Evolutionary conservation across 2,888 invertebrate species (phyloP), one percentile per base, ranked within the genome.

Genomic region (Acleris laterana): DNA sequence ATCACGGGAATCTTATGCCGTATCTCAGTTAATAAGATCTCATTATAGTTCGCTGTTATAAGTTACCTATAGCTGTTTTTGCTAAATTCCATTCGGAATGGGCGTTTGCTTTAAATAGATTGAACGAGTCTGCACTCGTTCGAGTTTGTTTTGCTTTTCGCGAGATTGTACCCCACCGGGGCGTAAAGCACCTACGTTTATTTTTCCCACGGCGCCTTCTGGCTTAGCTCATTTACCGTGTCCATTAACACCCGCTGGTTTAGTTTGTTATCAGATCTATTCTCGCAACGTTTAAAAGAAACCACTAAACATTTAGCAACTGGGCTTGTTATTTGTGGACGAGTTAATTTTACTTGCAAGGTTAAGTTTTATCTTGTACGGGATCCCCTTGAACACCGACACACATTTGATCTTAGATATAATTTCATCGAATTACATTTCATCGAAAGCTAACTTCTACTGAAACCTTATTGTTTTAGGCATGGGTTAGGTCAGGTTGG

Each of bases 221-320:
- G 93, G 89, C 87, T 90, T 89, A 66, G 77, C 91, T 85, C 94
- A 94, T 73, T 94, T 94, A 60, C 80, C 89, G 64, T 92, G 89
- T 85, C 93, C 94, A 83, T 94, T 94, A 85, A 89, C 93, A 72
- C 81, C 77, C 72, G 78, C 80, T 77, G 81, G 82, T 86, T 87
- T 87, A 84, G 79, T 84, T 87, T 82, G 78, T 77, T 74, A 77
- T 73, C 76, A 72, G 72, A 72, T 74, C 72, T 86, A 78, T 86
- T 84, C 84, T 82, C 75, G 78, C 52, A 28, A 46, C 20, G 52
- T 56, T 49, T 11, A 25, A 51, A 61, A 62, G 52, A 65, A 65
- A 62, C 60, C 52, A 42, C 53, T 42, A 62, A 28, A 63, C 52
- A 58, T 62, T 57, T 55, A 63, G 62, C 64, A 65, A 62, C 56